Evolutionary conservation across 1,140 invertebrate species (phyloP).

Genomic region (Helicoverpa armigera): DNA sequence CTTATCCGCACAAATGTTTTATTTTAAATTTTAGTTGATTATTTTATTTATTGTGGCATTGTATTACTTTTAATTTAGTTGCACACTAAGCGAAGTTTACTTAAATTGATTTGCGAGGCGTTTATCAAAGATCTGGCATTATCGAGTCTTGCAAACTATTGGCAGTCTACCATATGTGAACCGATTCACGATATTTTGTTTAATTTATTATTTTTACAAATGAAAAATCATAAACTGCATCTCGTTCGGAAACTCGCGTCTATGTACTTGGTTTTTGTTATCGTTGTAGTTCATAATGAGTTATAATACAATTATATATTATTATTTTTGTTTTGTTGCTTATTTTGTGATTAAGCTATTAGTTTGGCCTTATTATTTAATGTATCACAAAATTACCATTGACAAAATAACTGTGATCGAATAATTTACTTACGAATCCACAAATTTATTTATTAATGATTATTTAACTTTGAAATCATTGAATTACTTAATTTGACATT

Average conservation of each 20-base stretch:
- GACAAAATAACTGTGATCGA: slow-evolving; percentile 31
- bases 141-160: slow-evolving; percentile 52
- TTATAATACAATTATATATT: slow-evolving; percentile 60
- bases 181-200: slow-evolving; percentile 58
- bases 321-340: slow-evolving; percentile 70
- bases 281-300: slow-evolving; percentile 74
- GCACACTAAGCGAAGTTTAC: slow-evolving; percentile 77
- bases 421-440: slow-evolving; percentile 23
- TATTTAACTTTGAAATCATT: not conserved
- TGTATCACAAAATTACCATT: slow-evolving; percentile 42
- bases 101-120: slow-evolving; percentile 63
- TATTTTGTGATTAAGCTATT: slow-evolving; percentile 55
- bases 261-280: slow-evolving; percentile 76
- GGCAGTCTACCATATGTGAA: slow-evolving; percentile 49
- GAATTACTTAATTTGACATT: slow-evolving; percentile 17
- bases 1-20: slow-evolving; percentile 82
- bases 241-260: slow-evolving; percentile 71
- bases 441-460: not conserved
- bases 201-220: slow-evolving; percentile 64
- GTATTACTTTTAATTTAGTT: slow-evolving; percentile 70
- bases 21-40: slow-evolving; percentile 73
- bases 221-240: slow-evolving; percentile 58
- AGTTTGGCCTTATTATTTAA: slow-evolving; percentile 38
- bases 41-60: slow-evolving; percentile 79
- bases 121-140: slow-evolving; percentile 43